Evolutionary conservation across 2,113 vertebrate genomes (phyloP).

Genomic region (Piprites chloris): DNA sequence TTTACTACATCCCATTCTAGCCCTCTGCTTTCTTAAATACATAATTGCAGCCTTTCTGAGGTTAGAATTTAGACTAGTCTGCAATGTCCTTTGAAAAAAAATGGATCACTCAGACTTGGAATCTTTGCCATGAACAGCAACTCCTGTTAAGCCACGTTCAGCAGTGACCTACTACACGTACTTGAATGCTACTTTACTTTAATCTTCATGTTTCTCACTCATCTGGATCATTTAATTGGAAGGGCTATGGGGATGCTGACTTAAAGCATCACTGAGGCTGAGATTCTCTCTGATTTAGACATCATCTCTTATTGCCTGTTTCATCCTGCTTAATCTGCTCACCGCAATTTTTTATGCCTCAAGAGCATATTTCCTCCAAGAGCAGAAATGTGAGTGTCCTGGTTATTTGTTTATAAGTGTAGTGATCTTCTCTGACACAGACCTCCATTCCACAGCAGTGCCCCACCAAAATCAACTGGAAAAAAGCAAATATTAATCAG

Average conservation of each 20-base stretch:
- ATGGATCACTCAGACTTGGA: not conserved
- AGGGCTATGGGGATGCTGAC: not conserved
- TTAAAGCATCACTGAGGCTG: not conserved
- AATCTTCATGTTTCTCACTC: not conserved
- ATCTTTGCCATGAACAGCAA: not conserved
- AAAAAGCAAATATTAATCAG: not conserved
- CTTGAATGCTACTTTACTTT: not conserved
- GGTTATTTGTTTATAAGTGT: not conserved
- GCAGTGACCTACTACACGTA: not conserved
- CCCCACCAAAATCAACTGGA: not conserved
- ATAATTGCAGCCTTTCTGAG: not conserved
- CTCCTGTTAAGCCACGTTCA: not conserved
- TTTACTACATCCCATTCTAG: not conserved
- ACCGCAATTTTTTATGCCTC: not conserved
- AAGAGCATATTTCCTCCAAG: not conserved
- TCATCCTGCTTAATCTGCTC: not conserved
- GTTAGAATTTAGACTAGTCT: not conserved
- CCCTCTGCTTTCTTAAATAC: slow-evolving; percentile 13
- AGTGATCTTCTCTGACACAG: not conserved
- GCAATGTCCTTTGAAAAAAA: not conserved
- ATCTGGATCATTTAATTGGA: not conserved
- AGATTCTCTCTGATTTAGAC: not conserved
- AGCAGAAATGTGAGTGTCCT: not conserved
- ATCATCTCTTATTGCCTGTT: not conserved
- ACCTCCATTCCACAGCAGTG: not conserved